Evolutionary conservation across 1,140 invertebrate genomes (phyloP).

Genomic region (Chelonus insularis): DNA sequence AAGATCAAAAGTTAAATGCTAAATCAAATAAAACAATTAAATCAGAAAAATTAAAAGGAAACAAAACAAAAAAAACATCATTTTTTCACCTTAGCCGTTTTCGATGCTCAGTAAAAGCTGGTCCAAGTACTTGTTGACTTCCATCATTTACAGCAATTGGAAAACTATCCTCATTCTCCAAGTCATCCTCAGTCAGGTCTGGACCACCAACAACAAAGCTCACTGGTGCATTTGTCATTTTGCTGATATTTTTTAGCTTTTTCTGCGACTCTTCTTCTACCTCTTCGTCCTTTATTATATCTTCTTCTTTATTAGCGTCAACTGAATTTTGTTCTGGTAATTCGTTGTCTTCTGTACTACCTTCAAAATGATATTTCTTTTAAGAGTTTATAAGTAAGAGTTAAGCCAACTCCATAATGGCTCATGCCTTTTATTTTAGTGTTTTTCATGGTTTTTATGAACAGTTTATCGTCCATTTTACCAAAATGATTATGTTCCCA

Average conservation of each 20-base stretch:
- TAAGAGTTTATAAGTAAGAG: no score
- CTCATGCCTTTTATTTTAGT: no score
- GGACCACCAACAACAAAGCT: slow-evolving; percentile 60
- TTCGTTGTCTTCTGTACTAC: slow-evolving; percentile 40
- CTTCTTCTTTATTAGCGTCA: not conserved
- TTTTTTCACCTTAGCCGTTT: slow-evolving; percentile 60
- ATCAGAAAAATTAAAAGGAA: no score
- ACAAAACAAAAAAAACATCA: slow-evolving; percentile 25
- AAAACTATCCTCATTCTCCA: slow-evolving; percentile 58
- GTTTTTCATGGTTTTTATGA: no score
- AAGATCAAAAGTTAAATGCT: no score
- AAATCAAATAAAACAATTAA: no score
- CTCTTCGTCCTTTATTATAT: not conserved
- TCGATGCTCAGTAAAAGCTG: slow-evolving; percentile 59
- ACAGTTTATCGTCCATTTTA: no score
- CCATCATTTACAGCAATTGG: slow-evolving; percentile 43
- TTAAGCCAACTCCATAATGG: no score
- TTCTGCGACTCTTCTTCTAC: not conserved
- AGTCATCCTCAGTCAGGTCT: slow-evolving; percentile 45
- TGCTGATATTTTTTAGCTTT: slow-evolving; percentile 1
- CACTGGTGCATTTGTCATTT: slow-evolving; percentile 53
- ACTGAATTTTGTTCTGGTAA: slow-evolving; percentile 10
- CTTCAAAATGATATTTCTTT: slow-evolving; percentile 49
- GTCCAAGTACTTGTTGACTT: slow-evolving; percentile 41
- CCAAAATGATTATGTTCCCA: no score